Percentiles rank a stretch among this genome's conserved stretches.
Evolutionary conservation across 2,797 vertebrate species (phyloP).

Genomic region (Arrhamphus sclerolepis): DNA sequence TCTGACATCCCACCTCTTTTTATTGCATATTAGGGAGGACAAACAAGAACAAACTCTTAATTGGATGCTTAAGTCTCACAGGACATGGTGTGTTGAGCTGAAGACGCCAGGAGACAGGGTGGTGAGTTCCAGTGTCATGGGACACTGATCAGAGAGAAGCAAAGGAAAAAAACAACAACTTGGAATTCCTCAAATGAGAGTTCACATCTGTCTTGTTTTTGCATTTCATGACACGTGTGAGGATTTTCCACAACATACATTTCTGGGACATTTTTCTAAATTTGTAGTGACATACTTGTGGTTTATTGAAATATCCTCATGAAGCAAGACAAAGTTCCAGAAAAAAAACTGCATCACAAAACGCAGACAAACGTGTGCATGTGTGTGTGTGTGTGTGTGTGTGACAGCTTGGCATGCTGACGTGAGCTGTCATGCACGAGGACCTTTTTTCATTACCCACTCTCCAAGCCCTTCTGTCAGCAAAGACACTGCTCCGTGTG

Average conservation of each 20-base stretch:
- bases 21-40: constrained; percentile 11
- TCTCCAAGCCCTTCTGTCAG: constrained; percentile 71
- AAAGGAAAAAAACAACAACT: background rate
- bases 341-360: background rate
- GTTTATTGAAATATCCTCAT: no score
- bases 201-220: no score
- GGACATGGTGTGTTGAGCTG: constrained; percentile 11
- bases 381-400: constrained; percentile 4
- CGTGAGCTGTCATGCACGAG: constrained; percentile 70
- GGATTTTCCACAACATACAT: no score
- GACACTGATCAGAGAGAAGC: background rate
- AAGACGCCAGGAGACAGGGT: constrained; percentile 2
- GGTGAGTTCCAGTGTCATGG: background rate
- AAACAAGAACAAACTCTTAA: constrained; percentile 42
- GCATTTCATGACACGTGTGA: no score
- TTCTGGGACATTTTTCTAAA: no score
- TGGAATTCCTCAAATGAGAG: no score
- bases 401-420: constrained; percentile 48
- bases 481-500: constrained; percentile 37
- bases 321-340: no score
- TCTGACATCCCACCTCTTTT: constrained; percentile 14
- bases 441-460: constrained; percentile 74
- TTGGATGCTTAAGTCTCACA: constrained; percentile 27
- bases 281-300: no score
- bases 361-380: background rate